Base-by-base conservation (phyloP, 1,140 invertebrate species). In the Monomorium pharaonis region DNA sequence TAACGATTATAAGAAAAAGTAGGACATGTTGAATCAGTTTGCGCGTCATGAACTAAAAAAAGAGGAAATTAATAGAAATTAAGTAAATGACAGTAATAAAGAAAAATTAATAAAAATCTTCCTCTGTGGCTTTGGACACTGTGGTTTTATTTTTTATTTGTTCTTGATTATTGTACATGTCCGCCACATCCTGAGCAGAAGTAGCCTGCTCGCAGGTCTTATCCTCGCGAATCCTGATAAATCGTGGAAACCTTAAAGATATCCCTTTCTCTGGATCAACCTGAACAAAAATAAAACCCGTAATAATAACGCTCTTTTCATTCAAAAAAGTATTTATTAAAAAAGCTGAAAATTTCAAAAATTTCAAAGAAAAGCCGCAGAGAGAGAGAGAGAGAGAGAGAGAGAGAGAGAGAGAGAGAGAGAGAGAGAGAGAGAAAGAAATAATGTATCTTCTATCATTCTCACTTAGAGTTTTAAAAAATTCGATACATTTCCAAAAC, bases 161-260 rank as follows among this genome's bases (percentile, higher is more conserved):
- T 91, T 99, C 98, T 95, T 99, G 99, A 90, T 96, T 98, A 4
- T 96, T 97, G 94, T 99, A 99, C 97, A 97, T 96, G 30, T 96
- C 93, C 1, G 96, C 97, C 70, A 99, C 97, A 95, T 99, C 99
- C 89, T 97, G 96, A 33, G 98, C 96, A n/a, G 97, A 97, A 0
- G 99, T 99, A 0, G 99, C 98, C 89, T 99, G 97, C 95, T 99
- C 99, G 18, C 98, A 96, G 33, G 96, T 96, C 95, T 99, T 99
- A 94, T 99, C 99, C 18, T 99, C 98, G 47, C 99, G 96, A 30
- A 98, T 97, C n/a, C 98, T 95, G 49, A 99, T 95, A 93, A 99
- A 99, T 76, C 99, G 96, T 12, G 99, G 99, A 95, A 99, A 99
- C 65, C 99, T 96, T 18, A 99, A 95, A 1, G 98, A 99, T 89